Base-by-base conservation (phyloP, 2,888 invertebrate genomes). In the Bombylius major region DNA sequence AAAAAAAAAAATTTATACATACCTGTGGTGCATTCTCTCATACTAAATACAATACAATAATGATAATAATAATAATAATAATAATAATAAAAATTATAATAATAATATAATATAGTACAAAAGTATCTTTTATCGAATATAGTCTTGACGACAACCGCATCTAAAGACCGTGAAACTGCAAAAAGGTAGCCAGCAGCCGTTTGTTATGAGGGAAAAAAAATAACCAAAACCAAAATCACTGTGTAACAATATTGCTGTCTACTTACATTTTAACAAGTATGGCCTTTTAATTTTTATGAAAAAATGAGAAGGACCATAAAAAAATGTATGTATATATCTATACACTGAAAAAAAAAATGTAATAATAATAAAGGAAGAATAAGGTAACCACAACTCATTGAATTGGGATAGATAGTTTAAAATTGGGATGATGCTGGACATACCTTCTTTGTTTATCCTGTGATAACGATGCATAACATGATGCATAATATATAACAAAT, bases 381-480 rank as follows among this genome's bases (percentile, higher is more conserved):
- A 23, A 23, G 23, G 23, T 23, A 23, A 23, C 13, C 44, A 49
- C 49, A 44, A 50, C 45, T 42, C 50, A 33, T 44, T 36, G 49
- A 23, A 33, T 42, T 34, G 45, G 54, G 13, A 32, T 48, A 50
- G 34, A 50, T 50, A 31, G 23, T 50, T 50, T 33, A 12, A 32
- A 11, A 33, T 50, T 31, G 34, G 39, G 39, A 42, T 42, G 39
- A 42, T 50, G 50, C 51, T 51, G 46, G 51, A 55, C 12, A 42
- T 42, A 36, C 39, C 8, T 42, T 49, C 55, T 51, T 51, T 50
- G 53, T 52, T 54, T 58, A 58, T 58, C 56, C 58, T 58, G 54
- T 42, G 42, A 50, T 45, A 49, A 32, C 44, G 51, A 23, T 23
- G 23, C 23, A 23, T 23, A 23, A 23, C 23, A 23, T 23, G 23